phyloP scores from a whole-genome alignment of 1,140 invertebrate species.

The Rhyacophila brunnea region DNA sequence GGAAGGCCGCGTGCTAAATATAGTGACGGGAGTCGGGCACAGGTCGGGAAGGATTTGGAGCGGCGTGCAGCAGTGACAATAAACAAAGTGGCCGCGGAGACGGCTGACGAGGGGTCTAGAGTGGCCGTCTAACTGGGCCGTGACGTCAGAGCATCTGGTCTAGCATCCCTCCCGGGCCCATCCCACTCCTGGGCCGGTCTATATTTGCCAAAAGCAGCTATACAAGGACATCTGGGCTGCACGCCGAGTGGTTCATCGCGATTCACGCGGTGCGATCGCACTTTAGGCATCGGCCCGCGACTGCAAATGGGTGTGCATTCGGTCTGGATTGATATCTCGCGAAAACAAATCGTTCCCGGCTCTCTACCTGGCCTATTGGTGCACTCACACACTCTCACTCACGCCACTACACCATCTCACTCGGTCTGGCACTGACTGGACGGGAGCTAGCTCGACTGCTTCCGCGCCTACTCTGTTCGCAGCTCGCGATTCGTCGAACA shows the following conservation, averaged over 20 bases:
- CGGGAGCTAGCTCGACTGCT: not conserved
- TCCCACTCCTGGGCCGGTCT: not conserved
- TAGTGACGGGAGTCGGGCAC: conserved; percentile 7
- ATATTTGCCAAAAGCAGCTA: not conserved
- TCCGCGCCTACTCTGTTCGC: not conserved
- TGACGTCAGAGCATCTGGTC: not conserved
- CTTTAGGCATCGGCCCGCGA: too few species aligned
- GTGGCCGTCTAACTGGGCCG: too few species aligned
- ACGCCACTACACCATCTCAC: conserved; percentile 24
- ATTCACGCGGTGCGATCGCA: too few species aligned
- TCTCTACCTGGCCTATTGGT: conserved; percentile 10
- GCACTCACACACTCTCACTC: conserved; percentile 17
- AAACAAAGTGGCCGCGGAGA: too few species aligned
- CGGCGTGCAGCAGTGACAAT: too few species aligned
- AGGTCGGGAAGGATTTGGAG: too few species aligned
- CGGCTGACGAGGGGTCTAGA: too few species aligned
- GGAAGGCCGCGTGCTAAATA: conserved; percentile 16
- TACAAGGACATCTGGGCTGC: not conserved
- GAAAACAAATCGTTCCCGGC: too few species aligned
- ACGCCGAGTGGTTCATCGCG: not conserved
- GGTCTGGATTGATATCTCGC: too few species aligned
- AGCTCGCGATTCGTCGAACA: too few species aligned
- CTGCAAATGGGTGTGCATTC: too few species aligned
- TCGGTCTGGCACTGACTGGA: conserved; percentile 15
- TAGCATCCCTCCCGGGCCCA: not conserved